Evolutionary conservation across 1,140 invertebrate genomes (phyloP).

Genomic region (Teleopsis dalmanni): DNA sequence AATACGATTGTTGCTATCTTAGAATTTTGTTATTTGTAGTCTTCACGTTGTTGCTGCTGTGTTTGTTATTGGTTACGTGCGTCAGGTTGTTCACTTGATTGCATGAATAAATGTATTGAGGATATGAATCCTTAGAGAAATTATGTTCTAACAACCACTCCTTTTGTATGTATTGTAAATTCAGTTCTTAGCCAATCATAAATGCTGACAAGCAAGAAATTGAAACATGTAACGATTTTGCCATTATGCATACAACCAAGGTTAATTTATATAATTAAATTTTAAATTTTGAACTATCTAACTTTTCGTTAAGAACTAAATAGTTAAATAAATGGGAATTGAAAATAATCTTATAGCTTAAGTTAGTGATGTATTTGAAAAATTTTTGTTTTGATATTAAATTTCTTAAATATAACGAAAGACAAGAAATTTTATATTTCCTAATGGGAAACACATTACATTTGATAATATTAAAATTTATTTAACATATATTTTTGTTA

Average conservation of each 20-base stretch:
- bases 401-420: background rate
- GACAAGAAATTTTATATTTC: too few species aligned
- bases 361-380: background rate
- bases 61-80: background rate
- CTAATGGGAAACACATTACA: background rate
- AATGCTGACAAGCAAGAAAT: background rate
- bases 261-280: background rate
- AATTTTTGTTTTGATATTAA: background rate
- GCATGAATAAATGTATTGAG: background rate
- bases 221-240: background rate
- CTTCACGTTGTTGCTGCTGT: background rate
- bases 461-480: background rate
- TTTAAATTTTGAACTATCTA: background rate
- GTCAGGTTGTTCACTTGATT: too few species aligned
- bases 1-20: background rate
- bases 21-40: background rate
- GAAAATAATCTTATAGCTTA: background rate
- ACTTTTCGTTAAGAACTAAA: background rate
- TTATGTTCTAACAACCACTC: slow-evolving; percentile 9
- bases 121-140: slow-evolving; percentile 9
- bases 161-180: slow-evolving; percentile 10
- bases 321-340: background rate
- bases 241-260: background rate
- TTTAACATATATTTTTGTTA: background rate
- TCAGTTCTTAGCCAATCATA: slow-evolving; percentile 10